These are phyloP conservation scores for Rhinophrynus dorsalis DNA, from an alignment of 2,797 vertebrate species.

Conservation along the genomic window DNA sequence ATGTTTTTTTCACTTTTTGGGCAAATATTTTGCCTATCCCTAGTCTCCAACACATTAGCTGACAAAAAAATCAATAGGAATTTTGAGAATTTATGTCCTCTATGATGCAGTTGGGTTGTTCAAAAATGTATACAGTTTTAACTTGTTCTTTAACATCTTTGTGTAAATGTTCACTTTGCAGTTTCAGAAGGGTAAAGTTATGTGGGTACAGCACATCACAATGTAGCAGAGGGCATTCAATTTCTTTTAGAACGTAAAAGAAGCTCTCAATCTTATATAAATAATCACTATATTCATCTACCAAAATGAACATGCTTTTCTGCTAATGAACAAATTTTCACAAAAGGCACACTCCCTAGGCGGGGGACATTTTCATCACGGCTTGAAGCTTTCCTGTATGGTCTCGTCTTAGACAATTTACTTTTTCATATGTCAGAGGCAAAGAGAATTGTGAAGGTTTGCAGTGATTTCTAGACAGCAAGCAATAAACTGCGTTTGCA, in stretches of 20 bases:
- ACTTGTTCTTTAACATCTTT: no score
- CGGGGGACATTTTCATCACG: constrained; percentile 48
- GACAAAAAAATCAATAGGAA: no score
- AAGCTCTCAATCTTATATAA: not conserved
- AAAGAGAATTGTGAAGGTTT: constrained; percentile 66
- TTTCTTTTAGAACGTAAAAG: not conserved
- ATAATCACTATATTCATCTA: constrained; percentile 24
- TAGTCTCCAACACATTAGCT: no score
- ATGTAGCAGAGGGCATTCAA: not conserved
- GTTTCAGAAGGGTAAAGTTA: not conserved
- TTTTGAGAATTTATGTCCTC: no score
- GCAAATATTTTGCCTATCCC: no score
- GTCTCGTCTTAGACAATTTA: constrained; percentile 61
- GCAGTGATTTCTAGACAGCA: constrained; percentile 72
- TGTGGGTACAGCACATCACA: not conserved
- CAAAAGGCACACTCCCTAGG: constrained; percentile 58
- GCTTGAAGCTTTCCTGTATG: constrained; percentile 59
- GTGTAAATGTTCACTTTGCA: not conserved
- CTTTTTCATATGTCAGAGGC: constrained; percentile 61
- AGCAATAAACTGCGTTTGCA: constrained; percentile 76
- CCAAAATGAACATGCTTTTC: constrained; percentile 49
- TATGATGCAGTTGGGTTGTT: no score
- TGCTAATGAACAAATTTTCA: constrained; percentile 56
- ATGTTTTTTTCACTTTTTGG: no score
- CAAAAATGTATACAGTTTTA: no score